Evolutionary conservation across 2,888 invertebrate genomes (phyloP).

Genomic region (Hetaerina titia): DNA sequence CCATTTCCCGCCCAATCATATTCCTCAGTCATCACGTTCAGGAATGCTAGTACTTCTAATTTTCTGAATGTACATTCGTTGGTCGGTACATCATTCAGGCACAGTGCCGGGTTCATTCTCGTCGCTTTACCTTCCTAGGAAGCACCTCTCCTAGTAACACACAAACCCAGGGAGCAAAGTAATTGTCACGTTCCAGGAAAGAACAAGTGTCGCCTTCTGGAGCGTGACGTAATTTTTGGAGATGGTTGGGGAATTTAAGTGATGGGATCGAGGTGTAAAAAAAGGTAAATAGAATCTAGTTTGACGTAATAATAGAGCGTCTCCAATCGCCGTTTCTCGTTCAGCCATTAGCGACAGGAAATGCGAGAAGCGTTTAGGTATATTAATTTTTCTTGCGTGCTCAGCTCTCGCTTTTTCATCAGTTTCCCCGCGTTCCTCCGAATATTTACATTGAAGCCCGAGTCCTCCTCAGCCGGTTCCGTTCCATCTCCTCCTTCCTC

Average conservation of each 20-base stretch:
- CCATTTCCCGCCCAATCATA: no score
- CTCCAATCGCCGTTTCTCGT: neutral
- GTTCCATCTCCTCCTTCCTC: no score
- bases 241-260: neutral
- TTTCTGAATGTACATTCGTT: no score
- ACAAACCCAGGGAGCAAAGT: no score
- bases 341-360: neutral
- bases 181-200: neutral
- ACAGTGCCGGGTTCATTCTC: no score
- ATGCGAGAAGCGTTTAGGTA: neutral
- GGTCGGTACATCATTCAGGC: no score
- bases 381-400: neutral
- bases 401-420: neutral
- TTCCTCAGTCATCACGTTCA: no score
- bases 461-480: neutral
- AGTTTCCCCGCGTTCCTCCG: neutral
- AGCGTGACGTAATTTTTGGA: neutral
- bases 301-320: neutral
- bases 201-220: neutral
- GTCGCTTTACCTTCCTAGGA: no score
- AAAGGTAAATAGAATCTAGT: neutral
- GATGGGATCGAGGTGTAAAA: neutral
- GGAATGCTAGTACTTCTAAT: no score
- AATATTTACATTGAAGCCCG: neutral
- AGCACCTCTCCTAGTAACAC: no score